Base-by-base conservation (phyloP, 2,888 invertebrate species). In the Ditylenchus weischeri region DNA sequence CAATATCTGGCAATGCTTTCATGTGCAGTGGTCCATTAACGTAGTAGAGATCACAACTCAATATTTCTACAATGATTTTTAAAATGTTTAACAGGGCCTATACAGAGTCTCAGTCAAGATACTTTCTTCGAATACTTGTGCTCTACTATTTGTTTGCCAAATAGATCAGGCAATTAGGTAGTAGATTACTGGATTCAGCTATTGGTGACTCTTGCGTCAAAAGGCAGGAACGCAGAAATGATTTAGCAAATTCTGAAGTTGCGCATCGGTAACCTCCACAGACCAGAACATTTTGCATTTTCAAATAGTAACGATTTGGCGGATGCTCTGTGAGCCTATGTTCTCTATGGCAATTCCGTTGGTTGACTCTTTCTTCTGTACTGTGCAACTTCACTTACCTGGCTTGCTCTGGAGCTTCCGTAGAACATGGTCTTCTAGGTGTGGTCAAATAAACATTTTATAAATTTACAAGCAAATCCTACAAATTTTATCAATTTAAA, bases 191-290 rank as follows among this genome's bases (percentile, higher is more conserved):
- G 80, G 81, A 62, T 81, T 5, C 75, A 0, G 75, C 76, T 1
- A 61, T 81, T 18, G 81, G 81, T 0, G 81, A 81, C 65, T 81
- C 80, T 76, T 69, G 76, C 78, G n/a, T n/a, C n/a, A n/a, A n/a
- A n/a, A n/a, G n/a, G n/a, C n/a, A n/a, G n/a, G n/a, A n/a, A n/a
- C n/a, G n/a, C n/a, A n/a, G n/a, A n/a, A n/a, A n/a, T n/a, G n/a
- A n/a, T n/a, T n/a, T n/a, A n/a, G n/a, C n/a, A n/a, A n/a, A n/a
- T n/a, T n/a, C n/a, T n/a, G n/a, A n/a, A n/a, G n/a, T n/a, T n/a
- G n/a, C n/a, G n/a, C n/a, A n/a, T n/a, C n/a, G n/a, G n/a, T n/a
- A n/a, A n/a, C n/a, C n/a, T n/a, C n/a, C n/a, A n/a, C n/a, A n/a
- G n/a, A n/a, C n/a, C n/a, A n/a, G n/a, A n/a, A n/a, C n/a, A n/a